These are phyloP conservation scores for Clarias pachynema DNA, from an alignment of 2,797 vertebrate genomes.

Conservation along the genomic window DNA sequence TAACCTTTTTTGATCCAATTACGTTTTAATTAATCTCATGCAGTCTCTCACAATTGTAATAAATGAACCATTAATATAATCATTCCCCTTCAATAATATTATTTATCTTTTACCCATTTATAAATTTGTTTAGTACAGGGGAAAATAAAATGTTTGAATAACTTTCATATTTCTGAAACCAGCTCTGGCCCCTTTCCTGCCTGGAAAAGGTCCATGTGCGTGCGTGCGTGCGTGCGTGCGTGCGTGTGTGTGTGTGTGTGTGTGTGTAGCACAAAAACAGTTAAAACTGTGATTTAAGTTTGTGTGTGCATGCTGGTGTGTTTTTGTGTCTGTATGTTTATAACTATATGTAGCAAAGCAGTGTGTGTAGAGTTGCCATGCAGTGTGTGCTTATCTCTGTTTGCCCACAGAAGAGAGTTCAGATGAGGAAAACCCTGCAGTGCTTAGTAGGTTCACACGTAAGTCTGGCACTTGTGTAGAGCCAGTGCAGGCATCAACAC, in stretches of 20 bases:
- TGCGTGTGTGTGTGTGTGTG: not conserved
- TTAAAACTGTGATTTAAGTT: not conserved
- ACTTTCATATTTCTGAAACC: not conserved
- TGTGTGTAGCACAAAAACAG: too few species aligned
- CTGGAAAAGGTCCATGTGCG: not conserved
- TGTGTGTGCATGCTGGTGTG: not conserved
- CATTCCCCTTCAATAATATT: not conserved
- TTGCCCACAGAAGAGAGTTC: constrained; percentile 78
- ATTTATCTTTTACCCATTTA: not conserved
- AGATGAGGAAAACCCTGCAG: constrained; percentile 76
- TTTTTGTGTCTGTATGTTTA: not conserved
- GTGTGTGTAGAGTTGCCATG: constrained; percentile 57
- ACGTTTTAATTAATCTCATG: not conserved
- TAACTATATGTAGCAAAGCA: constrained; percentile 31
- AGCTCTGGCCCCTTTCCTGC: not conserved
- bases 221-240: not conserved
- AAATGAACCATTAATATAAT: not conserved
- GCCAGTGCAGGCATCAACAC: constrained; percentile 20
- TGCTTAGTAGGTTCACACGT: constrained; percentile 80
- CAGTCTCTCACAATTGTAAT: not conserved
- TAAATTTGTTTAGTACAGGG: not conserved
- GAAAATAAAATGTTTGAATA: not conserved
- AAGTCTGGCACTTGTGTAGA: constrained; percentile 65
- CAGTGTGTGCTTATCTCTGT: constrained; percentile 75
- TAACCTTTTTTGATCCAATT: not conserved